Base-by-base conservation (phyloP, 2,888 invertebrate genomes). In the Hyposoter didymator region DNA sequence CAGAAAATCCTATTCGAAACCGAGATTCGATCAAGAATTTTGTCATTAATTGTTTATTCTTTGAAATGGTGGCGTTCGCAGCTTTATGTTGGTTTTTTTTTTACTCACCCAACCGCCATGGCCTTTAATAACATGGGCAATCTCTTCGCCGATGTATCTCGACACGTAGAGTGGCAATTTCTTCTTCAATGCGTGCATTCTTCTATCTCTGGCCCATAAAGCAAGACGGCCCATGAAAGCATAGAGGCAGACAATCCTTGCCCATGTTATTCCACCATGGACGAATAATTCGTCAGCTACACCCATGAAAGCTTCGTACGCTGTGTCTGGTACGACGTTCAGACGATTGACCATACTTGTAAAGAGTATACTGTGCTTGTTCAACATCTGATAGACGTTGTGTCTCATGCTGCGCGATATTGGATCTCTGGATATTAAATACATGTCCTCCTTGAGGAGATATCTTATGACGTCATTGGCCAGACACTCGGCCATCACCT, bases 201-300 rank as follows among this genome's bases (percentile, higher is more conserved):
- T 90, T 80, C 92, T 91, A 79, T 94, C 94, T 35, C 93, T 90
- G 3, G 93, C 93, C 92, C 94, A 94, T 0, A 94, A 89, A 0
- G 94, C 94, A 3, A 94, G 90, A 55, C 94, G 91, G 28, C 94
- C 94, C 91, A 93, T 94, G 86, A 94, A 94, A 6, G 94, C 94
- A 85, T 94, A 94, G 2, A 94, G 89, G 84, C 94, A 94, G 7
- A 94, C 92, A 66, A 94, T 93, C 76, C 94, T 92, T 0, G 94
- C 94, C 94, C 94, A 94, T 66, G 94, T 94, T n/a, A 94, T 90
- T 43, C 90, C 94, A 49, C 94, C 94, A 75, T 92, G 90, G 4
- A 91, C 87, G 78, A 94, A 94, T n/a, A 94, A 88, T 89, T 94
- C 94, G 85, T 94, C 94, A n/a, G 94, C 94, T 39, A 94, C 94